Evolutionary conservation across 2,113 vertebrate species (phyloP), one percentile per base, ranked within the genome.

Genomic region (Tympanuchus pallidicinctus): DNA sequence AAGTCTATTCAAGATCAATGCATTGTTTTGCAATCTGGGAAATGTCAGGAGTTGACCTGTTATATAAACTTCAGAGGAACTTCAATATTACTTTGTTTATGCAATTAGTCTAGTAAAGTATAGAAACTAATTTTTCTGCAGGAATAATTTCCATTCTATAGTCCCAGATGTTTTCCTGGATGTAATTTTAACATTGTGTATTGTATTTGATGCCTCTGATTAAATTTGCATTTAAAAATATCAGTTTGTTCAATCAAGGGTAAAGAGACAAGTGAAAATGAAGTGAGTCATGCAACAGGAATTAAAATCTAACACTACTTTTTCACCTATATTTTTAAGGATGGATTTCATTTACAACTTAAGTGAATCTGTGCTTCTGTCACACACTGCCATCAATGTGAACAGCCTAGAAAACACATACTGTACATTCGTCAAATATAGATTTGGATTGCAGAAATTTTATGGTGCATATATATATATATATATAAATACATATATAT

Each of bases 181-280:
- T 93, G 64, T 13, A 87, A 95, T 94, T 88, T 93, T 82, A 88
- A 77, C 13, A 56, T 4, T 70, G n/a, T 71, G 27, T 82, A 42
- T n/a, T 76, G 80, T 71, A 60, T 64, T 93, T 56, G 78, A 60
- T 78, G 82, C 32, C 36, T 93, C 80, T 95, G 85, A 95, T 95
- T 94, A 89, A 94, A 91, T 93, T 71, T 83, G 72, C 52, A 86
- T 94, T 95, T 91, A 86, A 86, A 94, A 94, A 77, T 93, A 93
- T 52, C 94, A 93, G 15, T 57, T 8, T 73, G 38, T 52, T 56
- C 85, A 95, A 74, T 88, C 79, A 83, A 96, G 82, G 80, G 67
- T 57, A 71, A 65, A 91, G 78, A 91, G 64, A 72, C 22, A 64
- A 8, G 36, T 87, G 91, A 86, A 93, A 95, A 96, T 83, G 34